Evolutionary conservation across 2,797 vertebrate species (phyloP), one percentile per base, ranked within the genome.

Genomic region (Myoxocephalus aenaeus): DNA sequence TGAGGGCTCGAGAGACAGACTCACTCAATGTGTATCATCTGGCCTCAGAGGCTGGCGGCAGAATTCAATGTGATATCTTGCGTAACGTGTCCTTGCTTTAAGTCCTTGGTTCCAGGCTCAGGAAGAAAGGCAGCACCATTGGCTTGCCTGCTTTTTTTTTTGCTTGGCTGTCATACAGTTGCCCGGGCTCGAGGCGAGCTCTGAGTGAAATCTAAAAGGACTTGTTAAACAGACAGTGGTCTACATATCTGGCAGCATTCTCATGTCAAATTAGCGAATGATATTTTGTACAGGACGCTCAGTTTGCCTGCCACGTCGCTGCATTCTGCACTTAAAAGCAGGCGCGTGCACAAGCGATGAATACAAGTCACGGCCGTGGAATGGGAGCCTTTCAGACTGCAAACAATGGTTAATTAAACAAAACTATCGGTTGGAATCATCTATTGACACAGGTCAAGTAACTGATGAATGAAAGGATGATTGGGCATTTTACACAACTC

Each of bases 11-110:
- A 67, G 90, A 93, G 92, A 92, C 87, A 79, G 91, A 92, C 79
- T 15, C 68, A 79, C 87, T 91, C 86, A 81, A 72, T 79, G 87
- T 87, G 92, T 86, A 89, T 93, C 89, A 86, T 89, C 81, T 81
- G 87, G 90, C 86, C 90, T 94, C 90, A 83, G 90, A 93, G 89
- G 85, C 91, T 90, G 88, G 87, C 83, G 84, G 65, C 70, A 82
- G 82, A 85, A 91, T 85, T 88, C 79, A 91, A 93, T 86, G 87
- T 89, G 92, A 93, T 87, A 86, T 93, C 90, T 93, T 91, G 90
- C 89, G 75, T 93, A 92, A 91, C 88, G 65, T 76, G 88, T 89
- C 92, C 87, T 93, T 90, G 89, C 84, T 91, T 90, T 74, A 83
- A 90, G 89, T 89, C 89, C 90, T 93, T 85, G 84, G 82, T 92